phyloP scores from a whole-genome alignment of 2,113 vertebrate species.

The Lontra canadensis region DNA sequence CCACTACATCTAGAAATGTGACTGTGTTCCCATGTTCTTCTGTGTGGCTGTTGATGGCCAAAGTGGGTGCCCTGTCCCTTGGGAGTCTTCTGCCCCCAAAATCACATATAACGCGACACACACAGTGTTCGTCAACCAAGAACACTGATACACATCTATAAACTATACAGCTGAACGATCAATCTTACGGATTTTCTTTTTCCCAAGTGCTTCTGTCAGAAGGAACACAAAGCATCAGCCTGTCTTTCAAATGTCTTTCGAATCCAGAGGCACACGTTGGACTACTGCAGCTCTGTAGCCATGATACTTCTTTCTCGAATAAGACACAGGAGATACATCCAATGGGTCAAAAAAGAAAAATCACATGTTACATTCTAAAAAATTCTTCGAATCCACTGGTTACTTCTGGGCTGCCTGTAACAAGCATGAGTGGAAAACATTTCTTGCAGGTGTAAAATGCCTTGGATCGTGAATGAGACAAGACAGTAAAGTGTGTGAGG shows the following conservation, averaged over 20 bases:
- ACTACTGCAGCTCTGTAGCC: not conserved
- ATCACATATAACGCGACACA: constrained; percentile 4
- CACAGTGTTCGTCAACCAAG: constrained; percentile 6
- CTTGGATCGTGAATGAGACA: not conserved
- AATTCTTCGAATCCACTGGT: not conserved
- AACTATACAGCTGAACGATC: constrained; percentile 60
- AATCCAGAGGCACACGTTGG: constrained; percentile 48
- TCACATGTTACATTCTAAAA: not conserved
- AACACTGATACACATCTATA: constrained; percentile 60
- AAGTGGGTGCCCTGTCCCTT: not conserved
- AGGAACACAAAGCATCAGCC: constrained; percentile 71
- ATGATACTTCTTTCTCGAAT: not conserved
- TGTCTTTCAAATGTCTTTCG: constrained; percentile 63
- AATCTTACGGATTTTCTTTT: constrained; percentile 80
- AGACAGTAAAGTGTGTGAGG: not conserved
- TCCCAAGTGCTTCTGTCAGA: constrained; percentile 79
- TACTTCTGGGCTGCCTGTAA: not conserved
- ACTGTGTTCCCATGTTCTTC: not conserved
- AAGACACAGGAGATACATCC: constrained; percentile 25
- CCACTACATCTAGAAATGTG: accelerated
- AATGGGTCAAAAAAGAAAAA: not conserved
- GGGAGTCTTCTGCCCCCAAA: not conserved
- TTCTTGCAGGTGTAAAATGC: not conserved
- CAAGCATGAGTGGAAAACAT: not conserved
- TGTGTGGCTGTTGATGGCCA: not conserved